Percentiles rank a stretch among this genome's conserved stretches.
Evolutionary conservation across 2,888 invertebrate genomes (phyloP).

Genomic region (Lamproptera curius): DNA sequence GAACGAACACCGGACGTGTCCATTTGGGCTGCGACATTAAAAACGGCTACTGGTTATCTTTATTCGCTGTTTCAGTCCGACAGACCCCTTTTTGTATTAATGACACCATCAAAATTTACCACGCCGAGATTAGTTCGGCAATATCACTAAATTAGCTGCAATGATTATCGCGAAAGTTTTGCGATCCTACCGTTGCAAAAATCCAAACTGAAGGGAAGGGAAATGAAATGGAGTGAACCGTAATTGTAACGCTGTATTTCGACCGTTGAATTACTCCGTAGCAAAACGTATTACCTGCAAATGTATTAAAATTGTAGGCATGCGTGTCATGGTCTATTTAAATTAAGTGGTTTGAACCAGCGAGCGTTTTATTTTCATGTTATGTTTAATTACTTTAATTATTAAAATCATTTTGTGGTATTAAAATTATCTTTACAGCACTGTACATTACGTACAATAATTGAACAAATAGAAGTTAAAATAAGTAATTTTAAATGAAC

Average conservation of each 20-base stretch:
- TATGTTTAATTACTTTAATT: background rate
- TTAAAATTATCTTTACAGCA: no score
- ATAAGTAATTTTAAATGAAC: no score
- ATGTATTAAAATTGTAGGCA: background rate
- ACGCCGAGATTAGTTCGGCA: slow-evolving; percentile 22
- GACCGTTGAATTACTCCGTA: background rate
- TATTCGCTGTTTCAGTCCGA: slow-evolving; percentile 25
- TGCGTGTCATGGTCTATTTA: slow-evolving; percentile 1
- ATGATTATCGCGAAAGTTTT: slow-evolving; percentile 7
- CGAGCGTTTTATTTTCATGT: background rate
- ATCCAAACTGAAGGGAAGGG: background rate
- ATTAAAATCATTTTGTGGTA: background rate
- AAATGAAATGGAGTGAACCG: background rate
- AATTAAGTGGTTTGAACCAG: background rate
- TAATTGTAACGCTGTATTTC: background rate
- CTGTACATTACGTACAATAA: no score
- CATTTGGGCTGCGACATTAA: slow-evolving; percentile 37
- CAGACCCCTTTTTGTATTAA: slow-evolving; percentile 28
- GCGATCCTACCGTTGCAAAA: slow-evolving; percentile 1
- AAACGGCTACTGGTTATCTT: slow-evolving; percentile 37
- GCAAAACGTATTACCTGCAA: background rate
- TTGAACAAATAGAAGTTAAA: no score
- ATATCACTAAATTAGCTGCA: slow-evolving; percentile 15
- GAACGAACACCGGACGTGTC: slow-evolving; percentile 37
- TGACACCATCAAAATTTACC: slow-evolving; percentile 29